Conservation (phyloP, 2,113 vertebrate genomes). For the Anthoscopus minutus region DNA sequence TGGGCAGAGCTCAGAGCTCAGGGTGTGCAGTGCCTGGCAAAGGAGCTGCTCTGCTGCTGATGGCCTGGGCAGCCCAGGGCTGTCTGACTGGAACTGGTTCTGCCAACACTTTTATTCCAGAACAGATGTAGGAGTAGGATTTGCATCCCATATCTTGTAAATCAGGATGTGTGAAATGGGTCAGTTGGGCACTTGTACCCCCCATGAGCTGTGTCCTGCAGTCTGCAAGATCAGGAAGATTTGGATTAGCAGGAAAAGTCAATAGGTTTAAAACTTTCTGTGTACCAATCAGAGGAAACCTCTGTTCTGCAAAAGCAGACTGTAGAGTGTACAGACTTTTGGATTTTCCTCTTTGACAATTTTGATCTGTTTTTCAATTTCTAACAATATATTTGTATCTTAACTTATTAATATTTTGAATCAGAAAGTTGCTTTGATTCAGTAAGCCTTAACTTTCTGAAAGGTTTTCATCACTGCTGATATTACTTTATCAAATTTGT, state of each 20-base stretch:
- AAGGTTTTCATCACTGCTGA: background rate
- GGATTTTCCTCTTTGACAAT: background rate
- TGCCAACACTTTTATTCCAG: background rate
- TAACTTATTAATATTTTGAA: background rate
- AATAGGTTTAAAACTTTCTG: background rate
- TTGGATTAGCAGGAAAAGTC: background rate
- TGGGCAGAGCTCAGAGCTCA: background rate
- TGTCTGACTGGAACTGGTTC: background rate
- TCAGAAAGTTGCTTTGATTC: background rate
- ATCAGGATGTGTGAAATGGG: background rate
- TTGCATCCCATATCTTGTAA: background rate
- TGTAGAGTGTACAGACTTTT: background rate
- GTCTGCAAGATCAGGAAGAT: background rate
- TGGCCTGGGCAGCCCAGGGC: background rate
- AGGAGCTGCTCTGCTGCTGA: background rate
- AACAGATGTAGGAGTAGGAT: background rate
- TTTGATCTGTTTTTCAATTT: background rate
- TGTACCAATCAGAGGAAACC: background rate
- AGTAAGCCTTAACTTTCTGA: background rate
- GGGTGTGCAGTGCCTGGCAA: background rate
- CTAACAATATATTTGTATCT: background rate
- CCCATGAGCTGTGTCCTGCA: accelerated
- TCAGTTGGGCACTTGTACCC: background rate
- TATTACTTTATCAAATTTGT: background rate
- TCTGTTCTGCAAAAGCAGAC: background rate